Percentiles rank a stretch among this genome's conserved stretches.
These are phyloP conservation scores for Halesus radiatus DNA, from an alignment of 1,140 invertebrate genomes.

Conservation along the genomic window DNA sequence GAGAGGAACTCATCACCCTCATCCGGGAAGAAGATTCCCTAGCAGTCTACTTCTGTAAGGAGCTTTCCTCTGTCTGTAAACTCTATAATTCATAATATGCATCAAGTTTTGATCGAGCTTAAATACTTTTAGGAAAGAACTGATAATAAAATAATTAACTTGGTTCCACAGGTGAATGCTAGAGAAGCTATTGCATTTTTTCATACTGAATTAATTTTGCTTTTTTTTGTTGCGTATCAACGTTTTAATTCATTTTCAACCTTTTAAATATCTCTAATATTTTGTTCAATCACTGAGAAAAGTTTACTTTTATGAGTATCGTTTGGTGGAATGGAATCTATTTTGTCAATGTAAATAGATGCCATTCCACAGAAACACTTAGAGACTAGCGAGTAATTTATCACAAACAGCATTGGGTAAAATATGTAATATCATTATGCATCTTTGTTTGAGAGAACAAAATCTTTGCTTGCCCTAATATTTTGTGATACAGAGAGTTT, in stretches of 20 bases:
- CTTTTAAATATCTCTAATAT: too few relatives aligned
- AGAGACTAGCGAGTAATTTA: too few relatives aligned
- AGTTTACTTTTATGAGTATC: too few relatives aligned
- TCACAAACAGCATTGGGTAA: too few relatives aligned
- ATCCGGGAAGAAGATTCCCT: conserved; percentile 88
- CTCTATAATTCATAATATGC: conserved; percentile 17
- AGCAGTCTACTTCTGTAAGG: conserved; percentile 94
- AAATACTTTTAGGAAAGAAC: background rate
- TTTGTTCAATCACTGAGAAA: too few relatives aligned
- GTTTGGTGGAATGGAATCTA: too few relatives aligned
- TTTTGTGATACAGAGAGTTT: conserved; percentile 8
- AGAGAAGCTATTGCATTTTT: background rate
- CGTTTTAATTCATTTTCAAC: background rate
- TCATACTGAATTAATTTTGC: background rate
- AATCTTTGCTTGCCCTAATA: conserved; percentile 32
- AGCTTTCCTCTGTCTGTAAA: background rate
- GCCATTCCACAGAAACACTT: too few relatives aligned
- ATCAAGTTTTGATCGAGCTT: conserved; percentile 22
- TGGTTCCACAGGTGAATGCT: conserved; percentile 3
- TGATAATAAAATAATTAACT: conserved; percentile 17
- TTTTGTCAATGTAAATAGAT: too few relatives aligned
- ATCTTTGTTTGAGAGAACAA: conserved; percentile 16
- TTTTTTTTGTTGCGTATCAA: conserved; percentile 8
- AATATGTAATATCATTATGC: background rate
- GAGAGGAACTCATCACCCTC: conserved; percentile 82